Base-by-base conservation (phyloP, 1,140 invertebrate genomes). In the Mya arenaria region DNA sequence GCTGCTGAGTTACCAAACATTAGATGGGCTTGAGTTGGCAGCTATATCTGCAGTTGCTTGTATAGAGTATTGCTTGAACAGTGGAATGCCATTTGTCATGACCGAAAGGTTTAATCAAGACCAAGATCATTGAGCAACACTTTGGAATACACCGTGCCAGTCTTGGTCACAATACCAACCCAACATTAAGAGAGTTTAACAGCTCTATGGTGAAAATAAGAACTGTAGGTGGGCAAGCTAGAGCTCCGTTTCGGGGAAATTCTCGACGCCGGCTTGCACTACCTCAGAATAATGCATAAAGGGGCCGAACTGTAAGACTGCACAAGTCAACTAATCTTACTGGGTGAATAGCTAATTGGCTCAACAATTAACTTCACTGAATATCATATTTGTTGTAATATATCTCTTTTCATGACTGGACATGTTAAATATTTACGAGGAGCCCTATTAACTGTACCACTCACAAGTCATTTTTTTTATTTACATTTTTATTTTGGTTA, bases 71-170 rank as follows among this genome's bases (percentile, higher is more conserved):
- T 52, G 30, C 23, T 32, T 75, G 17, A 55, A 55, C 30, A 0
- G 52, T 34, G 60, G 72, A 19, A 58, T 63, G 41, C 1, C 30
- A 30, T 73, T 82, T 52, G 79, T 74, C 8, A 39, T 82, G 23
- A 66, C 52, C 4, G 60, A 82, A 36, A 44, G 28, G 6, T 75
- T 75, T 39, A 82, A 65, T 37, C 71, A 82, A n/a, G 72, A 82
- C 30, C 55, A 56, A 25, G n/a, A n/a, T n/a, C n/a, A 55, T 82
- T 23, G 80, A 82, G 36, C 80, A 82, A 58, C 66, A 66, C 36
- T 82, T 82, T 56, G 25, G 52, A 17, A 23, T 77, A 2, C 73
- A 77, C 3, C 1, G 60, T 17, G 37, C 39, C 19, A 56, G 23
- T 66, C 10, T 39, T 25, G 63, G 63, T 5, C 25, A 1, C 44